Evolutionary conservation across 2,797 vertebrate species (phyloP).

Genomic region (Siniperca scherzeri): DNA sequence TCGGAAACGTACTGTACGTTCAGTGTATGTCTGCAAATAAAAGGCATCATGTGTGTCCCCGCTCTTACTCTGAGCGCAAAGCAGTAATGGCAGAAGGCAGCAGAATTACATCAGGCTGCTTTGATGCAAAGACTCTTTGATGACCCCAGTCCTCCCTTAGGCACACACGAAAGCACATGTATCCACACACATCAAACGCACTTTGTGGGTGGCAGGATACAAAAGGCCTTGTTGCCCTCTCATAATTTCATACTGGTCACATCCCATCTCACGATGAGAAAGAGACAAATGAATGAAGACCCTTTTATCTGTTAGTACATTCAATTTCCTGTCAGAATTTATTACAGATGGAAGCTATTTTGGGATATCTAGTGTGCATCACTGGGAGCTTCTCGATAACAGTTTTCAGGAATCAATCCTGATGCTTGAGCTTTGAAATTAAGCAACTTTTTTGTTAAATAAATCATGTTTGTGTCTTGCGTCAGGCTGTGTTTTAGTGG

Average conservation of each 20-base stretch:
- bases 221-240: slow-evolving; percentile 21
- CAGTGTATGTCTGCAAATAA: neutral
- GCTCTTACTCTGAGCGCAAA: slow-evolving; percentile 17
- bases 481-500: neutral
- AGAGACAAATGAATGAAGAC: slow-evolving; percentile 45
- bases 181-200: slow-evolving; percentile 55
- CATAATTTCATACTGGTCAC: slow-evolving; percentile 36
- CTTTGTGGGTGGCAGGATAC: slow-evolving; percentile 31
- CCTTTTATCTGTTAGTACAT: slow-evolving; percentile 51
- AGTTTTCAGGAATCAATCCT: slow-evolving; percentile 36
- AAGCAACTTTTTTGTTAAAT: slow-evolving; percentile 12
- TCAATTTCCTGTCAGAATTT: slow-evolving; percentile 70
- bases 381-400: slow-evolving; percentile 14
- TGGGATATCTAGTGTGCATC: slow-evolving; percentile 30
- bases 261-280: slow-evolving; percentile 21
- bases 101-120: slow-evolving; percentile 42
- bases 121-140: slow-evolving; percentile 69
- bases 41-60: neutral
- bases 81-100: slow-evolving; percentile 10
- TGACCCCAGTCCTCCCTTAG: slow-evolving; percentile 43
- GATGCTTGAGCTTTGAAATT: slow-evolving; percentile 11
- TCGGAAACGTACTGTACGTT: neutral
- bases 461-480: slow-evolving; percentile 12
- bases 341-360: slow-evolving; percentile 54
- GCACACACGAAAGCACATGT: slow-evolving; percentile 22